These are phyloP conservation scores for Chiridota heheva DNA, from an alignment of 35 echinoderm and acorn worm genomes.

Conservation along the genomic window DNA sequence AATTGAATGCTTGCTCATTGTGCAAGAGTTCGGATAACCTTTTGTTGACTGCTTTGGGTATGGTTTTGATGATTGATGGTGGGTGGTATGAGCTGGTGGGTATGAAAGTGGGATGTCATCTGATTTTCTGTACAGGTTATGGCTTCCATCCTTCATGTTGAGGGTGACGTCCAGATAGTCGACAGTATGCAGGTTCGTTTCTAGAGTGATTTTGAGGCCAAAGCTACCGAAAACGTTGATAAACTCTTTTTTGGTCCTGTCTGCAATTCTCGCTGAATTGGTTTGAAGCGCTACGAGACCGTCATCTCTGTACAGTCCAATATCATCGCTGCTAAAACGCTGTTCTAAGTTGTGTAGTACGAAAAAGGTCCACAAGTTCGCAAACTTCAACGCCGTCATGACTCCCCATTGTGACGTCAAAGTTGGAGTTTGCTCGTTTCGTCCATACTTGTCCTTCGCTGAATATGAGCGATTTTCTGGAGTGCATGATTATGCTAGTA, in stretches of 20 bases:
- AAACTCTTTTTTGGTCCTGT: neutral
- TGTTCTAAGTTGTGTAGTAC: neutral
- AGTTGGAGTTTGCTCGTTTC: slow-evolving; percentile 5
- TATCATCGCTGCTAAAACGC: neutral
- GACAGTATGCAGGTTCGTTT: neutral
- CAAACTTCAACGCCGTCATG: slow-evolving; percentile 33
- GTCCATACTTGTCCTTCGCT: neutral
- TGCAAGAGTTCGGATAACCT: neutral
- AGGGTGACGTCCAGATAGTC: slow-evolving; percentile 26
- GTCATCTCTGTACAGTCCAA: slow-evolving; percentile 7
- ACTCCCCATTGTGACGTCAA: slow-evolving; percentile 35
- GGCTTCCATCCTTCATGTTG: neutral
- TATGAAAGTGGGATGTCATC: slow-evolving; percentile 17
- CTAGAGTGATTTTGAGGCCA: slow-evolving; percentile 20
- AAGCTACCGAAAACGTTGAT: slow-evolving; percentile 2
- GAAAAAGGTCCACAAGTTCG: slow-evolving; percentile 27
- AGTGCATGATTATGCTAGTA: slow-evolving; percentile 21
- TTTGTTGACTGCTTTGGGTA: neutral
- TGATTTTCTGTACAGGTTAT: slow-evolving; percentile 37
- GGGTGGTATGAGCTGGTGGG: slow-evolving; percentile 38
- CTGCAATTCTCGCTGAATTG: neutral
- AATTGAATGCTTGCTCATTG: neutral
- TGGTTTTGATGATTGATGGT: slow-evolving; percentile 15
- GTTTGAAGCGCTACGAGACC: neutral
- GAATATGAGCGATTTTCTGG: slow-evolving; percentile 44